A percentile compares a stretch with the other conserved stretches of the same genome.
phyloP scores from a whole-genome alignment of 1,140 invertebrate species.

The Leptoteleia sp. region DNA sequence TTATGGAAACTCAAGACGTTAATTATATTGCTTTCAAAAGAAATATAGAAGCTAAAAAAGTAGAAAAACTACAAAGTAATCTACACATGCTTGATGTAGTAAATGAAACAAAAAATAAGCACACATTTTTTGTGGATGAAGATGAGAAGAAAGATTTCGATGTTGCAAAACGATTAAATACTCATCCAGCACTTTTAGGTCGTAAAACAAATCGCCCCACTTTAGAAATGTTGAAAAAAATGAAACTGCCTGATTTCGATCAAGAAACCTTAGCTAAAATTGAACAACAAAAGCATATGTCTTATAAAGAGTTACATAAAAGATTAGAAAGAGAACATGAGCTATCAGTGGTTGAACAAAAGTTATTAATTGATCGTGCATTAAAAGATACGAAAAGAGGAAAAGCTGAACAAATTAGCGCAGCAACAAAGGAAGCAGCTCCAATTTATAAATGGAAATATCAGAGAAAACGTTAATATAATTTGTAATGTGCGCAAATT shows the following conservation, averaged over 20 bases:
- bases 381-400: slow-evolving; percentile 85
- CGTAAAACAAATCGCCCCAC: slow-evolving; percentile 87
- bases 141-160: slow-evolving; percentile 87
- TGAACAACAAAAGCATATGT: slow-evolving; percentile 84
- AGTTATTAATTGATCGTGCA: slow-evolving; percentile 89
- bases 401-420: slow-evolving; percentile 85
- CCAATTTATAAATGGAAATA: slow-evolving; percentile 93
- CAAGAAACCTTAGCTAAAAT: slow-evolving; percentile 81
- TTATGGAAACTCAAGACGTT: slow-evolving; percentile 95
- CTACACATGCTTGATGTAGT: slow-evolving; percentile 91
- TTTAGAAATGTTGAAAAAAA: slow-evolving; percentile 83
- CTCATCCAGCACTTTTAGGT: slow-evolving; percentile 86
- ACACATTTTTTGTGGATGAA: slow-evolving; percentile 90
- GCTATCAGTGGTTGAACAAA: slow-evolving; percentile 89
- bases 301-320: slow-evolving; percentile 90
- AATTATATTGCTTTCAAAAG: slow-evolving; percentile 94
- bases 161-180: slow-evolving; percentile 87
- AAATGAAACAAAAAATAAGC: slow-evolving; percentile 86
- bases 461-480: slow-evolving; percentile 90
- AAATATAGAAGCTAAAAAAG: slow-evolving; percentile 92
- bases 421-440: slow-evolving; percentile 86
- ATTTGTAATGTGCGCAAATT: too few relatives aligned
- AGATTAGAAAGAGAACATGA: slow-evolving; percentile 91
- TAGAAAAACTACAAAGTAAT: slow-evolving; percentile 90
- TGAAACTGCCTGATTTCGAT: slow-evolving; percentile 83